Base-by-base conservation (phyloP, 2,888 invertebrate genomes). In the Lottia gigantea region DNA sequence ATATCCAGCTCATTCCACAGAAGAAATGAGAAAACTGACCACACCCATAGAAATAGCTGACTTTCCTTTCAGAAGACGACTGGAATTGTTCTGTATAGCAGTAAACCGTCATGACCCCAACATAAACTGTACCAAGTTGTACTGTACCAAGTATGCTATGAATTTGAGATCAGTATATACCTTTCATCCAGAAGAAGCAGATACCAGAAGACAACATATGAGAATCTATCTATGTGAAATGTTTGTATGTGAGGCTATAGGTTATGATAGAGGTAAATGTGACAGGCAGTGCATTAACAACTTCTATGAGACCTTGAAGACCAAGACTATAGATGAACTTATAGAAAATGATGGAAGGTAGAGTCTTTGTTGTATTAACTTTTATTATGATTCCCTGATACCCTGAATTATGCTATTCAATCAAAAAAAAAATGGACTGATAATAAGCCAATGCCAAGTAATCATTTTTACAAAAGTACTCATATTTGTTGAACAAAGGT, bases 261-360 rank as follows among this genome's bases (percentile, higher is more conserved):
- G 55, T 55, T 14, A 23, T 11, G 12, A 23, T 16, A 55, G 55
- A 23, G 12, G 14, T 11, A 55, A 23, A 55, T 19, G 19, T 19
- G 55, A 55, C 19, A 19, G 19, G 19, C 55, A 55, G 23, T 19
- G 19, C 23, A 55, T 55, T 11, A 55, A 19, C 2, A 55, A 23
- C 14, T 19, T 55, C 55, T 23, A 55, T 11, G 55, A 55, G 23
- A 19, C 23, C 12, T 55, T 55, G 11, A 11, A 55, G 14, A 55
- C 19, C 55, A 55, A 55, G 55, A 55, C 55, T 23, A 19, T 55
- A 3, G 55, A 55, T 23, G 55, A 55, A 55, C 8, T 55, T 2
- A 55, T 55, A 19, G 55, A 55, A 23, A 55, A 55, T 55, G 55
- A 55, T 55, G 55, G 55, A 55, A 19, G 23, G 55, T 55, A 40